Base-by-base conservation (phyloP, 2,888 invertebrate genomes). In the Philonicus albiceps region DNA sequence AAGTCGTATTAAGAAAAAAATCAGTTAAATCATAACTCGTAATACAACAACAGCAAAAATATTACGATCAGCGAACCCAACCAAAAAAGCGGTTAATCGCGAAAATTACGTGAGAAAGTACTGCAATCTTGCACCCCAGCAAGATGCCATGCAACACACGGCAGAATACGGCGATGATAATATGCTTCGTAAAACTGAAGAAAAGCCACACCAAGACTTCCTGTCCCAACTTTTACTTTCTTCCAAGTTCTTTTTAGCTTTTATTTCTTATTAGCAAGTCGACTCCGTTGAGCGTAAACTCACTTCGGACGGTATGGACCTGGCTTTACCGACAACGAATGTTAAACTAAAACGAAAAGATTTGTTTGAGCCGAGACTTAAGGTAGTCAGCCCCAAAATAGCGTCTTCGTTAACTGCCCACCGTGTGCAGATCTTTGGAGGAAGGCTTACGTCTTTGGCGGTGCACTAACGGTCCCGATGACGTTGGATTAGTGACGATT, bases 321-420 rank as follows among this genome's bases (percentile, higher is more conserved):
- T 88, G 89, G 89, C 90, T 90, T 89, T 88, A 89, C 89, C 87
- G 89, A 88, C 89, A 86, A 90, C 89, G 90, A 90, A 90, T 90
- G 90, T 64, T 90, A 89, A 90, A 90, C 90, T 90, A 89, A 90
- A 85, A 84, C 43, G 84, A n/a, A 73, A 73, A 27, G n/a, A 34
- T 84, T 43, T 84, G 27, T 84, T 73, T 34, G 72, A 34, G n/a
- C 8, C 13, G n/a, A 30, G 11, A 7, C 37, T 75, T 37, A 34
- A 74, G 74, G 34, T 16, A 13, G 19, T 1, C 19, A 74, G 13
- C 75, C 43, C 78, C 40, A 78, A 78, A 43, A 43, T 22, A 27
- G 22, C 49, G 27, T 43, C 78, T 43, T 43, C 78, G 40, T 40
- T 43, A 78, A 43, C n/a, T 27, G 43, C 6, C 34, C 53, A 53